Conservation (phyloP, 64 coral and sea anemone genomes). For the Dendronephthya gigantea region DNA sequence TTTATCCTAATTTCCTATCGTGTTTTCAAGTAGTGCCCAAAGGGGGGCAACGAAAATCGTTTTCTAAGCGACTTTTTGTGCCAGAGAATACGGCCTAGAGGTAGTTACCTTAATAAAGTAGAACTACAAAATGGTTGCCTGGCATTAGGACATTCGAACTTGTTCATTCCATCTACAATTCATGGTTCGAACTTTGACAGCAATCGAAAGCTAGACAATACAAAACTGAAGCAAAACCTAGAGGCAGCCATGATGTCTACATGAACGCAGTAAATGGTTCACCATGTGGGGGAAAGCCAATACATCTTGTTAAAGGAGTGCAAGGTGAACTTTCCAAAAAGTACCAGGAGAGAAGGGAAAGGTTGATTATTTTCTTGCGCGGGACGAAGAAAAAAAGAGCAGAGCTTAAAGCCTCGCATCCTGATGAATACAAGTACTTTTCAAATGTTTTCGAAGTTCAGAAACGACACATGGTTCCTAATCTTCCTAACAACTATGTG, state of each 20-base stretch:
- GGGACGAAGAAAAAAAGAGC: background rate
- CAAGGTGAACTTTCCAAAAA: background rate
- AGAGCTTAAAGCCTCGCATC: background rate
- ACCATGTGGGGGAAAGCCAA: constrained; percentile 9
- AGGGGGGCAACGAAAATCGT: too few relatives aligned
- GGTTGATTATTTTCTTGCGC: background rate
- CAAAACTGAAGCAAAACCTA: background rate
- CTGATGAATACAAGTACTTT: background rate
- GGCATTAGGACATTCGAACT: background rate
- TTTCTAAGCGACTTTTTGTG: too few relatives aligned
- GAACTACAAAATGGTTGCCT: constrained; percentile 6
- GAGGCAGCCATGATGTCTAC: background rate
- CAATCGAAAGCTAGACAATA: background rate
- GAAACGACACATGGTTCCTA: background rate
- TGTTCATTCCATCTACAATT: constrained; percentile 3
- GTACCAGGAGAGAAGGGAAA: background rate
- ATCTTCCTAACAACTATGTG: background rate
- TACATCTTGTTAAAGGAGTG: background rate
- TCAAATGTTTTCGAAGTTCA: background rate
- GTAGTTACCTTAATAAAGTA: background rate
- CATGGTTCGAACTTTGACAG: background rate
- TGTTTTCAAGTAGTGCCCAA: too few relatives aligned
- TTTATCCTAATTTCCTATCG: too few relatives aligned
- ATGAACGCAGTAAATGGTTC: background rate
- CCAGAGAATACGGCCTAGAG: too few relatives aligned